phyloP scores from a whole-genome alignment of 2,797 vertebrate species.

The Cossypha dichroa region DNA sequence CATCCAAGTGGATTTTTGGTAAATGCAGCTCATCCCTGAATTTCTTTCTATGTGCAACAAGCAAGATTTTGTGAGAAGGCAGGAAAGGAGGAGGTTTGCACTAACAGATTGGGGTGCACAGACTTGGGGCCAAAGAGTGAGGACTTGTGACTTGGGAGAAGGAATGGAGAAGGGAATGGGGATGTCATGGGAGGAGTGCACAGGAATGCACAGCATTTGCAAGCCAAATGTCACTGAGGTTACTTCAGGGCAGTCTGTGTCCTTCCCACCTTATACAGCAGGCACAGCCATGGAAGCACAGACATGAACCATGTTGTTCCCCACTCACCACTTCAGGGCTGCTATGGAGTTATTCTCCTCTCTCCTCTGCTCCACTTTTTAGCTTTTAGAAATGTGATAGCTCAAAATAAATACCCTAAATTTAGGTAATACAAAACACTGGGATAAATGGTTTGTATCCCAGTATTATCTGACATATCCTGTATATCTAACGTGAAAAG shows the following conservation, averaged over 20 bases:
- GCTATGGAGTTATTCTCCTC: not conserved
- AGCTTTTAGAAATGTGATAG: not conserved
- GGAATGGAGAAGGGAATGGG: not conserved
- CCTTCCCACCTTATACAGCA: not conserved
- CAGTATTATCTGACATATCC: not conserved
- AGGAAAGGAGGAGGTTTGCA: not conserved
- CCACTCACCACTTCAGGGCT: not conserved
- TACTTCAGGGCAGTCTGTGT: not conserved
- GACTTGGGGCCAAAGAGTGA: not conserved
- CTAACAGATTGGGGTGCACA: fast-evolving
- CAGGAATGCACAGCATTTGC: not conserved
- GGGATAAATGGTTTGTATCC: not conserved
- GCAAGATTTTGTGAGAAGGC: not conserved
- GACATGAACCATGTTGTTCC: fast-evolving
- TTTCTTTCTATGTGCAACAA: not conserved
- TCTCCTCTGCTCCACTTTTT: not conserved
- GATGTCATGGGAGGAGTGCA: not conserved
- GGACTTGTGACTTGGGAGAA: not conserved
- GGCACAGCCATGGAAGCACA: not conserved
- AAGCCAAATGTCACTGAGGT: not conserved
- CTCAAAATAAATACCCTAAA: not conserved
- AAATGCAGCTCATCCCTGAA: not conserved
- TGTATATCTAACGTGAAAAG: not conserved
- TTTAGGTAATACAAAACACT: not conserved
- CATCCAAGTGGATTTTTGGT: not conserved